Conservation (phyloP, 2,888 invertebrate genomes). For the Platycheirus albimanus region DNA sequence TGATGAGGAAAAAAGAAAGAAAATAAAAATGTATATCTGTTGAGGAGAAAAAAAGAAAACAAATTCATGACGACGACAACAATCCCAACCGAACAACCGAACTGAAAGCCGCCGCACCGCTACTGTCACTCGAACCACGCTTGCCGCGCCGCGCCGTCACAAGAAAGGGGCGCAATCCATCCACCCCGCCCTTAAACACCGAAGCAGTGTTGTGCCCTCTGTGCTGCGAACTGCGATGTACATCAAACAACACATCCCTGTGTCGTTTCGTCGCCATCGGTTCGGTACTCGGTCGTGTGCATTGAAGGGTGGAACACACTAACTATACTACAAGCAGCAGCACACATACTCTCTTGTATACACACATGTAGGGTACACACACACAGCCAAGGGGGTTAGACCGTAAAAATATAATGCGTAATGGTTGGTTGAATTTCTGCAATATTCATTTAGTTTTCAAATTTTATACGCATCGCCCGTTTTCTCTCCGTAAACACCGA, state of each 20-base stretch:
- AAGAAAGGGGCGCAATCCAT: slow-evolving; percentile 32
- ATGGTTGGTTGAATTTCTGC: slow-evolving; percentile 75
- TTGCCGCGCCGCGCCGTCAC: slow-evolving; percentile 15
- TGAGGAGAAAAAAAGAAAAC: slow-evolving; percentile 39
- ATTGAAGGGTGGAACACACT: slow-evolving; percentile 45
- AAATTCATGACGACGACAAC: no score
- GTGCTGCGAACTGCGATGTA: slow-evolving; percentile 32
- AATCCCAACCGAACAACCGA: no score
- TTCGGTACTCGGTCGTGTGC: slow-evolving; percentile 35
- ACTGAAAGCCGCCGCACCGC: slow-evolving; percentile 7
- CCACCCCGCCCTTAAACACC: slow-evolving; percentile 57
- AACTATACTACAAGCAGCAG: background rate
- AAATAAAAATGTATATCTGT: slow-evolving; percentile 15
- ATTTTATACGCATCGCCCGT: slow-evolving; percentile 71
- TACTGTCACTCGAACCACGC: background rate
- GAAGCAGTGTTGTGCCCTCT: slow-evolving; percentile 13
- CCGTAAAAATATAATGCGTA: slow-evolving; percentile 76
- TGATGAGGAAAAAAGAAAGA: slow-evolving; percentile 40
- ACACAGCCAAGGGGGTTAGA: slow-evolving; percentile 71
- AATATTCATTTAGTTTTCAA: slow-evolving; percentile 68
- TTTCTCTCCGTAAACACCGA: slow-evolving; percentile 48
- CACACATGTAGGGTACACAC: slow-evolving; percentile 33
- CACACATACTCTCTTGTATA: slow-evolving; percentile 6
- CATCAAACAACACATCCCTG: slow-evolving; percentile 47
- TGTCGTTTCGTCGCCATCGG: slow-evolving; percentile 15